Conservation (phyloP, 2,888 invertebrate genomes). For the Muschampia plurimacula region DNA sequence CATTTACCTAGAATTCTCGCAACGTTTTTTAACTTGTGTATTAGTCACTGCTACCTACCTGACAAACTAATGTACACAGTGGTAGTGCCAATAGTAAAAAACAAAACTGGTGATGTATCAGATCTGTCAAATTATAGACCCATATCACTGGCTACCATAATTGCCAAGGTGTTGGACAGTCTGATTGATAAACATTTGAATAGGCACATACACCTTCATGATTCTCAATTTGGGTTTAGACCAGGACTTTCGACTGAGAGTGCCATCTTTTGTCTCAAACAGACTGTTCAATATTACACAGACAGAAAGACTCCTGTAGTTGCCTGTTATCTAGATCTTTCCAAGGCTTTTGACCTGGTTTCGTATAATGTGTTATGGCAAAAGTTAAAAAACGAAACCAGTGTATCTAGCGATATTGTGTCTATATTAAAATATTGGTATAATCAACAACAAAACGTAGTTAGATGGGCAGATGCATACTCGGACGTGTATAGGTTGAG, state of each 20-base stretch:
- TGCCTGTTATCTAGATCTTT: conserved; percentile 39
- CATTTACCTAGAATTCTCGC: conserved; percentile 6
- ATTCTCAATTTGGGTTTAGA: conserved; percentile 33
- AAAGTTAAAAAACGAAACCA: conserved; percentile 33
- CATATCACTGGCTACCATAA: conserved; percentile 45
- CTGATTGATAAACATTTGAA: conserved; percentile 40
- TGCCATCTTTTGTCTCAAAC: conserved; percentile 39
- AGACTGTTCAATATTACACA: conserved; percentile 42
- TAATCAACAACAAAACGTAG: conserved; percentile 41
- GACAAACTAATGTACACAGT: conserved; percentile 38
- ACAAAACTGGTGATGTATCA: conserved; percentile 43
- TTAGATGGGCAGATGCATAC: conserved; percentile 40
- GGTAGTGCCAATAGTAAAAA: conserved; percentile 45
- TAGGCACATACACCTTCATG: conserved; percentile 19
- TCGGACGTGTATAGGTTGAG: conserved; percentile 33
- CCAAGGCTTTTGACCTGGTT: conserved; percentile 44
- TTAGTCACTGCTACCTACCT: conserved; percentile 38
- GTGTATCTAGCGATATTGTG: conserved; percentile 26
- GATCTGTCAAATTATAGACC: conserved; percentile 44
- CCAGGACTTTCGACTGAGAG: conserved; percentile 39
- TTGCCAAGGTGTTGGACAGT: conserved; percentile 45
- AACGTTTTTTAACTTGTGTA: conserved; percentile 10
- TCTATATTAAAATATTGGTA: conserved; percentile 45
- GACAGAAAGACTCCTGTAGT: conserved; percentile 36
- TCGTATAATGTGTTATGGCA: conserved; percentile 40